phyloP scores from a whole-genome alignment of 2,797 vertebrate genomes.

The Neosilurus hyrtlii region DNA sequence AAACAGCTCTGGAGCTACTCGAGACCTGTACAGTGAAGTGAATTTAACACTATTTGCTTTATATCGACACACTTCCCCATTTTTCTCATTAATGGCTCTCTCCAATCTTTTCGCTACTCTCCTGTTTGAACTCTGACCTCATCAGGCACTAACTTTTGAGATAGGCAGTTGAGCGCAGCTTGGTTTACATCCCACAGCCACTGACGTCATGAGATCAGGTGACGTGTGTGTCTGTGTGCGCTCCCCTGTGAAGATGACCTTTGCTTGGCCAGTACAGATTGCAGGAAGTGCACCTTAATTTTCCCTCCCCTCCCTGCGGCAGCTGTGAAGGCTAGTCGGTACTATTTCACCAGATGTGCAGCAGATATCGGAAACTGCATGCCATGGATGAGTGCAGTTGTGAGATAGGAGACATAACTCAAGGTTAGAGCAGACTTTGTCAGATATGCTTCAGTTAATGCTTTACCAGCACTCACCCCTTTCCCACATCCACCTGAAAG shows the following conservation, averaged over 20 bases:
- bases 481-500: conserved; percentile 32
- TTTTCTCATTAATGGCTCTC: not conserved
- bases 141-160: conserved; percentile 38
- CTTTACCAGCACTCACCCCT: conserved; percentile 43
- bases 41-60: not conserved
- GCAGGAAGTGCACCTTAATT: conserved; percentile 59
- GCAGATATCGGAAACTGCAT: conserved; percentile 54
- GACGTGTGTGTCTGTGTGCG: conserved; percentile 43
- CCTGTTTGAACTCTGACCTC: conserved; percentile 29
- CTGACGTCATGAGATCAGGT: conserved; percentile 46
- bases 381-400: conserved; percentile 53
- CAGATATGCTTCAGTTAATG: conserved; percentile 53
- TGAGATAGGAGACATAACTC: conserved; percentile 56
- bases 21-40: not conserved
- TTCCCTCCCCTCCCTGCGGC: conserved; percentile 36
- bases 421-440: conserved; percentile 54
- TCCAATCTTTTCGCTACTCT: not conserved
- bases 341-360: conserved; percentile 60
- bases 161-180: conserved; percentile 27
- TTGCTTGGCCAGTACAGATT: conserved; percentile 47
- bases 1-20: conserved; percentile 15
- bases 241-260: conserved; percentile 53
- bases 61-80: not conserved
- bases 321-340: conserved; percentile 47
- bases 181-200: conserved; percentile 43